Percentiles rank a stretch among this genome's conserved stretches.
Evolutionary conservation across 2,797 vertebrate genomes (phyloP).

Genomic region (Pelobates cultripes): DNA sequence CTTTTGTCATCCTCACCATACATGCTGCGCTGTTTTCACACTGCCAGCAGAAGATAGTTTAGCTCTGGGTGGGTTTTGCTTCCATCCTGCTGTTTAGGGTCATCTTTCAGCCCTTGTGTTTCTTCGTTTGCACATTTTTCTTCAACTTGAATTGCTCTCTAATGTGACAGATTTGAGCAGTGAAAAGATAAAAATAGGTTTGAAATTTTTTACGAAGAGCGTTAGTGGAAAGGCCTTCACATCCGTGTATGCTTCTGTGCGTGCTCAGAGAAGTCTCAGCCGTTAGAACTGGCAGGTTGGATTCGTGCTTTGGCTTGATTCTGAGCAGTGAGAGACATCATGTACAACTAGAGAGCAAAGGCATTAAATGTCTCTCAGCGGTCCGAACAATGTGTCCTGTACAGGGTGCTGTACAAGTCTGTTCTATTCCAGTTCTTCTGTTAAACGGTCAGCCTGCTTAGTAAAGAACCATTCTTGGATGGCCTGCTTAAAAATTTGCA

Average conservation of each 20-base stretch:
- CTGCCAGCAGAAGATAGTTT: not conserved
- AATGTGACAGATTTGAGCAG: slow-evolving; percentile 32
- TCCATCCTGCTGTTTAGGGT: slow-evolving; percentile 11
- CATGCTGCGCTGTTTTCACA: not conserved
- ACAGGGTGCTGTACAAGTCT: slow-evolving; percentile 24
- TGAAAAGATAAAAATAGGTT: slow-evolving; percentile 28
- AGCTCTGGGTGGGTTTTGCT: not conserved
- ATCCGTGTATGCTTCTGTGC: not conserved
- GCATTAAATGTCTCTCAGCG: slow-evolving; percentile 25
- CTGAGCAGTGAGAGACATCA: slow-evolving; percentile 23
- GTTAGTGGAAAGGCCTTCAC: slow-evolving; percentile 8
- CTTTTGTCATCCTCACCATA: not conserved
- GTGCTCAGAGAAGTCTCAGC: slow-evolving; percentile 16
- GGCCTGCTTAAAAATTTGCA: slow-evolving; percentile 12
- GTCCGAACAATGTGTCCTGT: slow-evolving; percentile 39
- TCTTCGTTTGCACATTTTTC: slow-evolving; percentile 1
- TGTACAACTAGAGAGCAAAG: slow-evolving; percentile 21
- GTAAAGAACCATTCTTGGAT: slow-evolving; percentile 20
- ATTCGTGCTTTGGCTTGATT: slow-evolving; percentile 25
- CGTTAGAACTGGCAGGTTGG: slow-evolving; percentile 12
- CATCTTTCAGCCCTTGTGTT: slow-evolving; percentile 5
- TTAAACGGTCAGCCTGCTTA: slow-evolving; percentile 7
- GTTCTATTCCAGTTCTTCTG: slow-evolving; percentile 5
- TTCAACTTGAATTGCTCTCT: slow-evolving; percentile 14
- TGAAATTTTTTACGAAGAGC: slow-evolving; percentile 5